Base-by-base conservation (phyloP, 1,140 invertebrate species). In the Megalopta genalis region DNA sequence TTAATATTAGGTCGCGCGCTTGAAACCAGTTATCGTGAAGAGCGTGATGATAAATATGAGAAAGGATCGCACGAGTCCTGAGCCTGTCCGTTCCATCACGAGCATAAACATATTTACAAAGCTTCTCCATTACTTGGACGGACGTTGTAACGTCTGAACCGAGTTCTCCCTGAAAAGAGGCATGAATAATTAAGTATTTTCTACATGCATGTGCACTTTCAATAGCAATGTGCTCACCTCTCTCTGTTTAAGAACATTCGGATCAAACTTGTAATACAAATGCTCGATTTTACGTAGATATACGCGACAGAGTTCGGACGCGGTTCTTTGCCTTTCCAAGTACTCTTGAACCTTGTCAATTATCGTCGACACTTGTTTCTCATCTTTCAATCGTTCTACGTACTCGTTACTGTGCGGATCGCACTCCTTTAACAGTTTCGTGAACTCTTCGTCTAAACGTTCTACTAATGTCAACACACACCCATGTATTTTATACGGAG, bases 351-450 rank as follows among this genome's bases (percentile, higher is more conserved):
- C 96, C 87, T 97, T 96, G 81, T 99, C 98, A 81, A 99, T 98
- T 46, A 99, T 96, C 1, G 94, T 94, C 63, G 97, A 97, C 21
- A 99, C 97, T 82, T 95, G 95, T 32, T 96, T 96, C 91, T 99
- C 99, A 92, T 99, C 98, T 91, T 99, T 98, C 57, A 99, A 93
- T 79, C 97, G 54, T 86, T 99, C 98, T 0, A 99, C 98, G 92
- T 99, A 99, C 93, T 99, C 99, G 87, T 99, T 99, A 60, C 97
- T 98, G 90, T 99, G 99, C 49, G 99, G 99, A 95, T 99, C 99
- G 88, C 96, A 97, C 91, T 98, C 98, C 90, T 99, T 99, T 23
- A 99, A 93, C 82, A 99, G 94, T 92, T 99, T 99, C 7, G 95
- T 98, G 87, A 99, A 99, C 92, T 99, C 99, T 89, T 99, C 98